These are phyloP conservation scores for Xanthia icteritia DNA, from an alignment of 2,888 invertebrate species.

Conservation along the genomic window DNA sequence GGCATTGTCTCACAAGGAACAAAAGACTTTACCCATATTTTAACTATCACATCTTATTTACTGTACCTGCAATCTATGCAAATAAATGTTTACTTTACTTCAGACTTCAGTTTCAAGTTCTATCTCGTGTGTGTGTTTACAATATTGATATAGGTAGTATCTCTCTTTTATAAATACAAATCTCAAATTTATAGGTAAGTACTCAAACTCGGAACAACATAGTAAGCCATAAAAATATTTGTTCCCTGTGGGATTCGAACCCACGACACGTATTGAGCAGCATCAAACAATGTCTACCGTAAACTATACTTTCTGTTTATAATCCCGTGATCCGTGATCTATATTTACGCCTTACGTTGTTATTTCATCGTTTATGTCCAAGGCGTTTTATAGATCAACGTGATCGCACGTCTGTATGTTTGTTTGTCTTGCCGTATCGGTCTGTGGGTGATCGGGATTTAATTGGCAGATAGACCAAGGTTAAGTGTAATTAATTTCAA, in stretches of 20 bases:
- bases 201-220: not conserved
- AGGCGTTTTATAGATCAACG: slow-evolving; percentile 58
- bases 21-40: too few species aligned
- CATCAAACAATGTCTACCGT: slow-evolving; percentile 1
- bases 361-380: slow-evolving; percentile 63
- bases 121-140: too few species aligned
- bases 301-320: slow-evolving; percentile 11
- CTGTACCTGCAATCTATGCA: too few species aligned
- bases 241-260: not conserved
- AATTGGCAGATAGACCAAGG: slow-evolving; percentile 67
- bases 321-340: slow-evolving; percentile 27
- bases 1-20: too few species aligned
- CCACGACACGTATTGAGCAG: not conserved
- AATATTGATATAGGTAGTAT: too few species aligned
- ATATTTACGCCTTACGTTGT: slow-evolving; percentile 46
- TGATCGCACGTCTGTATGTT: slow-evolving; percentile 58
- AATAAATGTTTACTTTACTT: too few species aligned
- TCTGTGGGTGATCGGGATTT: slow-evolving; percentile 42
- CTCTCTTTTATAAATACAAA: not conserved
- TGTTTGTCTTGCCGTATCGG: slow-evolving; percentile 60
- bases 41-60: too few species aligned
- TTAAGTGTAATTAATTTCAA: slow-evolving; percentile 51
- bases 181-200: not conserved
- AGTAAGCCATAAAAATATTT: not conserved
- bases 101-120: too few species aligned